A percentile compares a stretch with the other conserved stretches of the same genome.
These are phyloP conservation scores for Adoxophyes honmai DNA, from an alignment of 1,140 invertebrate genomes.

Conservation along the genomic window DNA sequence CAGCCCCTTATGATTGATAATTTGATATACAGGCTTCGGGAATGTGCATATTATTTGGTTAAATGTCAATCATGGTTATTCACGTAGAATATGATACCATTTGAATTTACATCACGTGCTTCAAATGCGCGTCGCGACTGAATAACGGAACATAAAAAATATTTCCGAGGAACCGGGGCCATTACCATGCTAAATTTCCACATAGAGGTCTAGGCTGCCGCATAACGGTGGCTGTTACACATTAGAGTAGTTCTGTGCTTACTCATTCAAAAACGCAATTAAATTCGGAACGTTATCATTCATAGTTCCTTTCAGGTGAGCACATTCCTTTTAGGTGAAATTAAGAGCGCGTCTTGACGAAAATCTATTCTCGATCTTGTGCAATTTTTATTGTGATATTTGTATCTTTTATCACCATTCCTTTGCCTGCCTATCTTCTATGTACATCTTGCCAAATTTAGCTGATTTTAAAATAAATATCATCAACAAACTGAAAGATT, in stretches of 20 bases:
- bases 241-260: slow-evolving; percentile 18
- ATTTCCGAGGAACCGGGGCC: slow-evolving; percentile 41
- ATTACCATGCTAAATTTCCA: slow-evolving; percentile 41
- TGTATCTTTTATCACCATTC: too few species aligned
- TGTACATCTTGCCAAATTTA: too few species aligned
- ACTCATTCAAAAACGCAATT: neutral
- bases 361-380: too few species aligned
- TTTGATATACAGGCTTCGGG: neutral
- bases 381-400: too few species aligned
- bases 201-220: slow-evolving; percentile 29
- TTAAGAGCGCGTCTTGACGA: too few species aligned
- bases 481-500: too few species aligned
- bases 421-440: too few species aligned
- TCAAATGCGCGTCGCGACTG: slow-evolving; percentile 47
- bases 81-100: slow-evolving; percentile 33
- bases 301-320: too few species aligned
- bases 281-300: too few species aligned
- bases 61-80: slow-evolving; percentile 33
- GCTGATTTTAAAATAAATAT: too few species aligned
- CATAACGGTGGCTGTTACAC: slow-evolving; percentile 31
- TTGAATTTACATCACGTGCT: slow-evolving; percentile 52
- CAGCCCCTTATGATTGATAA: slow-evolving; percentile 5
- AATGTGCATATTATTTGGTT: slow-evolving; percentile 3
- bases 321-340: too few species aligned
- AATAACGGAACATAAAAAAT: slow-evolving; percentile 47